Base-by-base conservation (phyloP, 1,140 invertebrate species). In the Carposina sasakii region DNA sequence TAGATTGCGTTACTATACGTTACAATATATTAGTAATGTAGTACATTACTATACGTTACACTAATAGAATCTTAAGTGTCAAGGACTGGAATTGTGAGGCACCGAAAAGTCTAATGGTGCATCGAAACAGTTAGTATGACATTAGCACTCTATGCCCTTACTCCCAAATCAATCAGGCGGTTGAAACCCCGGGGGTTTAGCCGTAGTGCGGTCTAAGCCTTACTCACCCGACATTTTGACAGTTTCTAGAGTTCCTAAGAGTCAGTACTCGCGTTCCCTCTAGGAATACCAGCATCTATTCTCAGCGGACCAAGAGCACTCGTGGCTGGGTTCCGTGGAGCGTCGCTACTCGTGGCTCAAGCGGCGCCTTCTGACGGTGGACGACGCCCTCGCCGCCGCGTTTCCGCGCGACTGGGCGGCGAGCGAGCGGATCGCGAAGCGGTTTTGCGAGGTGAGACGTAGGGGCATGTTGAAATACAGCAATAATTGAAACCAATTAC, bases 331-430 rank as follows among this genome's bases (percentile, higher is more conserved):
- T 71, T 98, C 98, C 86, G 90, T 99, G 28, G 97, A 99, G 77
- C 91, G 94, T 48, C 87, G 98, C 23, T 98, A 97, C 81, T 91
- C 92, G 1, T 99, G 98, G 98, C 91, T 99, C n/a, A 98, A 99
- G 70, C 90, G 93, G 21, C 96, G 98, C 76, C 85, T 99, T n/a
- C 89, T 99, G 0, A 93, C 97, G 57, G 99, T 99, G 85, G 98
- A 99, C 76, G 94, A 98, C 37, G 93, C 95, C 57, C 94, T 96
- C 68, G 95, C 93, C 0, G 82, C 89, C 16, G 90, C 99, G 50
- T 99, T 99, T 81, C 98, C 98, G 0, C 82, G 89, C 6, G 89
- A 93, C 46, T 99, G 98, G 98, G 92, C 98, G 78, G 92, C 99
- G 17, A 97, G 95, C 28, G 95, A 99, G 81, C 87, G 94, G 48